A percentile compares a stretch with the other conserved stretches of the same genome.
Conservation (phyloP, 2,797 vertebrate species). For the Enteromius trimaculatus region DNA sequence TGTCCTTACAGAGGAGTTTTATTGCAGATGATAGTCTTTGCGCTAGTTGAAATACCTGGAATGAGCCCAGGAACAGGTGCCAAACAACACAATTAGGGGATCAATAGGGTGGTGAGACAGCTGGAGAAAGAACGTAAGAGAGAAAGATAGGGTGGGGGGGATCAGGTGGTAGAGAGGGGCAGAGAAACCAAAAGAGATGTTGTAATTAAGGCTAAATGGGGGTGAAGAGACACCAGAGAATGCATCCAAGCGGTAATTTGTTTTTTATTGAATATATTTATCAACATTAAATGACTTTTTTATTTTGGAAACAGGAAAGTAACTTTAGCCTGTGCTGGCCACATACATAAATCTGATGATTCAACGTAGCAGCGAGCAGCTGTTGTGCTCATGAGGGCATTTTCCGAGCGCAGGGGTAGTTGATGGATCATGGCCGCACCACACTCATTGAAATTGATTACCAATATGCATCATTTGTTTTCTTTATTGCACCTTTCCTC, state of each 20-base stretch:
- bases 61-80: conserved; percentile 53
- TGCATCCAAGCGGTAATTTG: conserved; percentile 63
- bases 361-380: conserved; percentile 59
- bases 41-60: conserved; percentile 48
- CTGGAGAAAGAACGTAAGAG: conserved; percentile 34
- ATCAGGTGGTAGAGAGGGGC: conserved; percentile 46
- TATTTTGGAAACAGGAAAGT: conserved; percentile 63
- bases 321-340: conserved; percentile 53
- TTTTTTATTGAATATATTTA: conserved; percentile 72
- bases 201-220: conserved; percentile 67
- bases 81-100: conserved; percentile 63
- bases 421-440: conserved; percentile 55
- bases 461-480: conserved; percentile 63
- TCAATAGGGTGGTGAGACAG: conserved; percentile 61
- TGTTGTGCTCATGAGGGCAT: conserved; percentile 58
- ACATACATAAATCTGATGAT: conserved; percentile 57
- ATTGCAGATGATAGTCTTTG: conserved; percentile 57
- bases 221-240: conserved; percentile 58
- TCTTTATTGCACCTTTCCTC: conserved; percentile 60
- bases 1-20: conserved; percentile 52
- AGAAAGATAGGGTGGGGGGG: conserved; percentile 10
- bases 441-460: conserved; percentile 65
- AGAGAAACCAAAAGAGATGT: conserved; percentile 48
- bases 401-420: conserved; percentile 39
- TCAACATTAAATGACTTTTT: conserved; percentile 69